Base-by-base conservation (phyloP, 1,140 invertebrate genomes). In the Eriosoma lanigerum region DNA sequence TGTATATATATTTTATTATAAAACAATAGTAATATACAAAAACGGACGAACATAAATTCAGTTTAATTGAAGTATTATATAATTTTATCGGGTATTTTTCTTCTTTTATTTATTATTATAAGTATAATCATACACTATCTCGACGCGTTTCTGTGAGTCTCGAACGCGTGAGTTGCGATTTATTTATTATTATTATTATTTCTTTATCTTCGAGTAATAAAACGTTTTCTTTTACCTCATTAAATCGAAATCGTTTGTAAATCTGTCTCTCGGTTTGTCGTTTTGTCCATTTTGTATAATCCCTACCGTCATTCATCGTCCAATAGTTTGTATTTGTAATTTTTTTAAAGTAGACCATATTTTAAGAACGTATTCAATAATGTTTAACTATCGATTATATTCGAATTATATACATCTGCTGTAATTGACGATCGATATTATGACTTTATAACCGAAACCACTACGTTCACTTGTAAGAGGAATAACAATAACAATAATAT, bases 181-280 rank as follows among this genome's bases (percentile, higher is more conserved):
- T 66, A 44, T 66, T 19, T 44, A 44, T 66, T 44, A 21, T 44
- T 44, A 13, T 38, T 38, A 3, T 38, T 38, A 4, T 38, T 66
- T 66, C 44, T 66, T 66, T 66, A 44, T 44, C n/a, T 66, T 15
- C 62, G 10, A 38, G 32, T 44, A 21, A 44, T 21, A 66, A 44
- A 38, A 38, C 32, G 32, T n/a, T 66, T 62, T 13, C 10, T 66
- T 15, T 13, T 48, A 13, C 13, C 4, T 15, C 32, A 19, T 66
- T 66, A 13, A n/a, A 66, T 32, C 62, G 19, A 66, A 66, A 13
- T 21, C 62, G n/a, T 66, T 66, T 44, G 32, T 66, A 38, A 4
- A 8, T 38, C 32, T 38, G 3, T 38, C 32, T 38, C 32, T 38
- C 32, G 32, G 32, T 38, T 38, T 38, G 32, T 38, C 32, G 32